Base-by-base conservation (phyloP, 2,888 invertebrate species). In the Patella ulyssiponensis region DNA sequence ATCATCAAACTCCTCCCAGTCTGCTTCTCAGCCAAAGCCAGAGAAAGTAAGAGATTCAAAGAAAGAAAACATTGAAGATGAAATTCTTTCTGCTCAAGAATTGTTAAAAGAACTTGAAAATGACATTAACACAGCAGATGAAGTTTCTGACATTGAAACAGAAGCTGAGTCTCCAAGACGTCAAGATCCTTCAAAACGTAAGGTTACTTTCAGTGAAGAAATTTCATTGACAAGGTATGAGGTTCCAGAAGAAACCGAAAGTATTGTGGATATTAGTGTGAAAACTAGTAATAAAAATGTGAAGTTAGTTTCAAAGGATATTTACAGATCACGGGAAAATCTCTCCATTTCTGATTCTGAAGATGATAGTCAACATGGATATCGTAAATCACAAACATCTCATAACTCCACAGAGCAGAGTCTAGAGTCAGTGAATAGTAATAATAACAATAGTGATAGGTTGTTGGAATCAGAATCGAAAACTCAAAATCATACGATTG, bases 91-190 rank as follows among this genome's bases (percentile, higher is more conserved):
- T 23, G 64, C 64, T 64, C 20, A 64, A 64, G 20, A 64, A 64
- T 4, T 64, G 20, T 64, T 64, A 64, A 64, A 64, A 20, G 20
- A 64, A 23, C 20, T 64, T 3, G 64, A 76, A 3, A 72, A 69
- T 14, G 71, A 72, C n/a, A 27, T 53, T 2, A 81, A 83, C 69
- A 83, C 84, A 20, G 83, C 80, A 20, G 83, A 83, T 79, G 84
- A 84, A 23, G 83, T 82, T 15, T 83, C 83, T 17, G 84, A 86
- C 75, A 77, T 83, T 27, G 83, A 85, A 58, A 78, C 81, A 17
- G 83, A 83, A 69, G 72, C 77, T 9, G 81, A 80, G 52, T 73
- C 77, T 12, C 78, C 76, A 17, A 79, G 78, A 56, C 53, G 74
- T 14, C 20, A 64, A 64, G 20, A 20, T 23, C 3, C 64, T 64